Percentiles rank a stretch among this genome's conserved stretches.
These are phyloP conservation scores for Zosterops borbonicus DNA, from an alignment of 2,113 vertebrate genomes.

Conservation along the genomic window DNA sequence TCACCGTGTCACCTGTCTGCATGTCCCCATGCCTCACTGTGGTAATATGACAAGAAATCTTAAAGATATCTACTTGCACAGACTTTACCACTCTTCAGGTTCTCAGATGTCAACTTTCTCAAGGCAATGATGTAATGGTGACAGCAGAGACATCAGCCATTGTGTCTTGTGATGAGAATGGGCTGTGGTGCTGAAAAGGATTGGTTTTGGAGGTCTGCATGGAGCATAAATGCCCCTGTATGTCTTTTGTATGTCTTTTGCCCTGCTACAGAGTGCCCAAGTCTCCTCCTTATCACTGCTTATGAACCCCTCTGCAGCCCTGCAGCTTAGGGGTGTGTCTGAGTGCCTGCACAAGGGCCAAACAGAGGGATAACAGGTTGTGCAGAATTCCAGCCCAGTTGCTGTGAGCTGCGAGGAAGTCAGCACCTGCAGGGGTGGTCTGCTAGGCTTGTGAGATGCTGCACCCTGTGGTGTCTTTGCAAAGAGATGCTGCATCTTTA, in stretches of 20 bases:
- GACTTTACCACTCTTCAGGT: neutral
- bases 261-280: neutral
- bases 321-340: neutral
- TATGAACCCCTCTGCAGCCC: neutral
- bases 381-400: neutral
- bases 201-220: neutral
- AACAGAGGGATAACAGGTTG: neutral
- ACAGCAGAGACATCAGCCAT: neutral
- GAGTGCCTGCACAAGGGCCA: neutral
- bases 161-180: neutral
- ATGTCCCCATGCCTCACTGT: neutral
- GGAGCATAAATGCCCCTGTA: neutral
- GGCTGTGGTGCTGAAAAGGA: neutral
- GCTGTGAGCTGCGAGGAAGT: neutral
- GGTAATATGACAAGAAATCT: neutral
- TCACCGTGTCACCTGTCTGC: neutral
- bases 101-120: neutral
- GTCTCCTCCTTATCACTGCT: neutral
- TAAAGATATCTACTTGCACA: neutral
- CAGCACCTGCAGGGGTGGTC: neutral
- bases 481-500: neutral
- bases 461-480: neutral
- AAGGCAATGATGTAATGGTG: neutral
- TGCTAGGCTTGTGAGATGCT: neutral
- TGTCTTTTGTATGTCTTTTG: neutral